Base-by-base conservation (phyloP, 2,797 vertebrate species). In the Linurgus olivaceus region DNA sequence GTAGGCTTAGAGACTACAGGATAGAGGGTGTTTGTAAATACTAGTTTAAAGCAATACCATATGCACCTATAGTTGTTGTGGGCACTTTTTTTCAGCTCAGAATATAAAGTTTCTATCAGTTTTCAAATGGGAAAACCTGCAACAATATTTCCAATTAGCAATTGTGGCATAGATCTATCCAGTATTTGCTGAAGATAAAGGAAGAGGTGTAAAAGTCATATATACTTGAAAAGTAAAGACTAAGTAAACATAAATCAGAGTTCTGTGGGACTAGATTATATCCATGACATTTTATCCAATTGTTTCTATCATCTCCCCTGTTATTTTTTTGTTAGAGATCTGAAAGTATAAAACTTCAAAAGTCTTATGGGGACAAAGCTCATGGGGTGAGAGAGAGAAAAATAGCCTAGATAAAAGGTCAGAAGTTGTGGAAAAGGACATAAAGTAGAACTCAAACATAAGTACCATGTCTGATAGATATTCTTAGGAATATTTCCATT, bases 341-440 rank as follows among this genome's bases (percentile, higher is more conserved):
- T 88, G 77, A 92, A 94, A 75, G 65, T 38, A 68, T 94, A 94
- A 95, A 89, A 88, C 82, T 91, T 91, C 62, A 91, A n/a, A 94
- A 91, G 61, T 90, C 95, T 93, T 94, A 71, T 18, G 94, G 75
- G 95, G 87, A 88, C 79, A 83, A 96, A 93, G 82, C 95, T 96
- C 94, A 81, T 40, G 83, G 52, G 80, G 48, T 40, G 48, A 42
- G 24, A 77, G 40, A 88, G 48, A 92, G 85, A 91, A 95, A 95
- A 95, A 91, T 80, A 93, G 67, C 52, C 72, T 54, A 65, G 35
- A 93, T 94, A 61, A 96, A 96, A 96, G 95, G 95, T 96, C 93
- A 94, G 28, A 82, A 77, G 48, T 77, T 85, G 57, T 65, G 72
- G 68, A 93, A 94, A 95, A 96, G 95, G 81, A 84, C 78, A 89